Evolutionary conservation across 2,888 invertebrate genomes (phyloP), one percentile per base, ranked within the genome.

Genomic region (Dicranocentrus wangi): DNA sequence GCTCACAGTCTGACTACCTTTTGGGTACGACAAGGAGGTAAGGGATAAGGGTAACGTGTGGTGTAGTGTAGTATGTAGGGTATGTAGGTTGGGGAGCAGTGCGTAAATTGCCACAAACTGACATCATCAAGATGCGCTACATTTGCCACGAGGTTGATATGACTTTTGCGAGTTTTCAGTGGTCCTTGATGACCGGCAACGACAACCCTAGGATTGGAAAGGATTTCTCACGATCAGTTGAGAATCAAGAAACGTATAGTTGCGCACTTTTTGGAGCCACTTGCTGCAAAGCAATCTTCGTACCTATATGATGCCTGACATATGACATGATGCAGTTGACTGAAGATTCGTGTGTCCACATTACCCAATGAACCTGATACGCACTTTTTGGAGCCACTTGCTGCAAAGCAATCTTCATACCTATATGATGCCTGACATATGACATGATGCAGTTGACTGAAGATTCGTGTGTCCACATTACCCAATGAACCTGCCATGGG

Each of bases 91-190:
- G n/a, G n/a, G n/a, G n/a, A n/a, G n/a, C n/a, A n/a, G n/a, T n/a
- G n/a, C n/a, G 63, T 13, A 61, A 78, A 8, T 47, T 85, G 2
- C 61, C 83, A 8, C 82, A 84, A 76, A 42, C n/a, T 0, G 81
- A 83, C 8, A 76, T 81, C 21, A 47, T 79, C 42, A 66, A 72
- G n/a, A 42, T 83, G n/a, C 80, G 86, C 1, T 80, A 82, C 1
- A 83, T 8, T 86, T 84, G n/a, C 66, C 19, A 75, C 2, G 86
- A 86, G 53, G 73, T 86, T n/a, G 86, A n/a, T n/a, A 86, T 28
- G 71, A 83, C 8, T 79, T 83, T 32, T 83, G 80, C 28, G 82
- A 81, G 7, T 83, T 84, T 39, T 60, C 71, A 7, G 81, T 80
- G 8, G 61, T 72, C 3, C 65, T 86, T 0, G 84, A 86, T 39